Evolutionary conservation across 92 coral and sea anemone genomes (phyloP), one percentile per base, ranked within the genome.

Genomic region (Epizoanthus scotinus): DNA sequence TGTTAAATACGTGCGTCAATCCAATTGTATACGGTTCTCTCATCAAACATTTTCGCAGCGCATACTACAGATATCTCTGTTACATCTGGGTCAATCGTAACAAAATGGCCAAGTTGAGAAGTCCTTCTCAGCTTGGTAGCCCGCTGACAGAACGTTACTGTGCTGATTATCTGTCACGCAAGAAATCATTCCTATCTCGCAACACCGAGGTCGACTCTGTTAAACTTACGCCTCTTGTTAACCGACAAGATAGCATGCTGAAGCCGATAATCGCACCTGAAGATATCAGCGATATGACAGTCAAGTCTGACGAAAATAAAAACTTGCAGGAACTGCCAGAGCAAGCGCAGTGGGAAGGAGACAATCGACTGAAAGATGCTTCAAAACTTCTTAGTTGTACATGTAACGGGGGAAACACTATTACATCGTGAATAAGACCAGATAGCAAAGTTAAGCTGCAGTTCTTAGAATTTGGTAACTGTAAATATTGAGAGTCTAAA

Each of bases 1-100:
- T 78, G n/a, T 44, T 87, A 17, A 86, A 85, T 81, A 82, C 91
- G 56, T 91, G 91, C 31, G 82, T 91, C 27, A 91, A 91, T 34
- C 94, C 94, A 22, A 84, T 85, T 50, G 87, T 87, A 18, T 87
- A 91, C 53, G 94, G 94, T 8, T 87, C 85, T 0, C 81, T 87
- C 66, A 85, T 88, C 21, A 85, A 74, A 53, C 90, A 80, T 44
- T 91, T 91, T 54, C 94, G 92, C 14, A 60, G 73, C 5, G 86
- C 75, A 14, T 91, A 91, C 66, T 15, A 26, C 50, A 73, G 52
- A 7, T 86, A 70, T 40, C 57, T 86, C 4, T 70, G 70, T 6
- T 40, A 12, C 17, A 34, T 65, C 27, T 85, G 57, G 54, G 22
- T 2, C 6, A 60, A 75, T 36, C 24, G 34, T 2, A 58, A 36